phyloP scores from a whole-genome alignment of 2,797 vertebrate genomes.

The Buphagus erythrorhynchus region DNA sequence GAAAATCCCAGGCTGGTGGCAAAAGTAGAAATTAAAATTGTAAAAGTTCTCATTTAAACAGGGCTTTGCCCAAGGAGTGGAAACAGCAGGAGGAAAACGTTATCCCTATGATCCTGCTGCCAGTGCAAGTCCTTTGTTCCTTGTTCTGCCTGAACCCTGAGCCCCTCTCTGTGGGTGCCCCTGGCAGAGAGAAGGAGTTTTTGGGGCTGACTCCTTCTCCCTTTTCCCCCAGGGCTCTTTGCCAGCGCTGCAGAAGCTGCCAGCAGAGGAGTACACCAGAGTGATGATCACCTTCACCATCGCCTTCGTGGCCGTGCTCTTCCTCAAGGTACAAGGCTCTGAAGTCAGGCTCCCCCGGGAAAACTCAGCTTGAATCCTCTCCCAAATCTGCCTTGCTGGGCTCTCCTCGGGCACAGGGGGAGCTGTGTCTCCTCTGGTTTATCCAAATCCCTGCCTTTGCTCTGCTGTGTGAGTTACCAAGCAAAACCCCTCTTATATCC shows the following conservation, averaged over 20 bases:
- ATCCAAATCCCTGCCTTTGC: neutral
- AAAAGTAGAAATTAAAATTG: neutral
- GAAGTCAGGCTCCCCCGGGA: neutral
- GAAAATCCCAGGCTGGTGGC: neutral
- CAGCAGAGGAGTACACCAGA: constrained; percentile 68
- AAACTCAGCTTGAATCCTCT: neutral
- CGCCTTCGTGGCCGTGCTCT: constrained; percentile 70
- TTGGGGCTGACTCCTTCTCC: neutral
- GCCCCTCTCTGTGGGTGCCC: neutral
- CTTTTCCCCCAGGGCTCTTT: constrained; percentile 66
- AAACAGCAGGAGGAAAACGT: neutral
- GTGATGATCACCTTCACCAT: constrained; percentile 77
- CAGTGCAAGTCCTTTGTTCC: fast-evolving
- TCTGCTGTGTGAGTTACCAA: neutral
- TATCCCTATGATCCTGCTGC: neutral
- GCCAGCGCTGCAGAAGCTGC: constrained; percentile 52
- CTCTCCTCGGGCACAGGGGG: neutral
- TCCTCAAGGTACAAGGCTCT: constrained; percentile 79
- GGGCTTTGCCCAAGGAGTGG: neutral
- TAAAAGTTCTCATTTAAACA: neutral
- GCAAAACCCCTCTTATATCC: neutral
- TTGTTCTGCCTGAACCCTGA: neutral
- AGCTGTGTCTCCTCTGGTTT: fast-evolving
- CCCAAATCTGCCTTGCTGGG: neutral
- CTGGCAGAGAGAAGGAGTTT: neutral